Conservation (phyloP, 2,113 vertebrate species). For the Trochalopteron elliotii region DNA sequence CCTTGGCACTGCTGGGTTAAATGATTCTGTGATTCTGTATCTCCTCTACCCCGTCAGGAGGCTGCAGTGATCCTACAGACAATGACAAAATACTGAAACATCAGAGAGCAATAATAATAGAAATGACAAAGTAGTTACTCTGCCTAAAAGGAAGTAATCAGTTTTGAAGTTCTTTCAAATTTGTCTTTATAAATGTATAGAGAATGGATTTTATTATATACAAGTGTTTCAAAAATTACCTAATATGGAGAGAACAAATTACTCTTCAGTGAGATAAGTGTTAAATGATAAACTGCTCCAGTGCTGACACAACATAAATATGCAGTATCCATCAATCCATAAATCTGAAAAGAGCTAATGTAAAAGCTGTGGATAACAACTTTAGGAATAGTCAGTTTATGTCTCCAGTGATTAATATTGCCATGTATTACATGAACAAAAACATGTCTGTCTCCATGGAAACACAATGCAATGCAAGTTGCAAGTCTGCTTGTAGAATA, state of each 20-base stretch:
- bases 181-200: neutral
- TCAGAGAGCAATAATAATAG: neutral
- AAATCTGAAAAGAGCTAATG: neutral
- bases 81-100: neutral
- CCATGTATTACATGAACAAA: neutral
- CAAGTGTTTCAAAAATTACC: neutral
- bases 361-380: neutral
- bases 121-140: neutral
- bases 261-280: slow-evolving; percentile 1
- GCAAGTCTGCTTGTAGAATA: neutral
- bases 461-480: neutral
- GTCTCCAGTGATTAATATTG: neutral
- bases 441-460: neutral
- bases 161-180: slow-evolving; percentile 4
- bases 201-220: neutral
- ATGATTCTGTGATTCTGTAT: neutral
- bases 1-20: neutral
- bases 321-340: neutral
- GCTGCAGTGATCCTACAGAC: neutral
- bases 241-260: neutral
- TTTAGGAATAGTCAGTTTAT: neutral
- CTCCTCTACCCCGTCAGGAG: neutral
- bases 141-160: slow-evolving; percentile 2
- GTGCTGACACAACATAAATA: slow-evolving; percentile 27
- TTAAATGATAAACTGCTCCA: slow-evolving; percentile 21